These are phyloP conservation scores for Rhynchomys soricoides DNA, from an alignment of 2,113 vertebrate genomes.

Conservation along the genomic window DNA sequence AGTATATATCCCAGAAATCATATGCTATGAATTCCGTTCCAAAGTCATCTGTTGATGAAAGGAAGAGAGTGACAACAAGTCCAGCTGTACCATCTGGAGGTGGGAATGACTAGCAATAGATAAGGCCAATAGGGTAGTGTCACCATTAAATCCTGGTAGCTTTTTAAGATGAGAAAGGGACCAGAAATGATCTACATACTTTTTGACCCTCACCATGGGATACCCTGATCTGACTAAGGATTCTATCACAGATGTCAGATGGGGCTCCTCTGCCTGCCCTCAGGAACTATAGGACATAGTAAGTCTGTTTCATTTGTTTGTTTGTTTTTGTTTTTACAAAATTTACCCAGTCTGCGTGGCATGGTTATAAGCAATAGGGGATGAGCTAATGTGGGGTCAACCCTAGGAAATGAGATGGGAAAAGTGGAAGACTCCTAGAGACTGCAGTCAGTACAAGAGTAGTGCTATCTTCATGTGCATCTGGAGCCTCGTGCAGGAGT, in stretches of 20 bases:
- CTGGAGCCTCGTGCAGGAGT: background rate
- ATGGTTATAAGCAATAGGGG: background rate
- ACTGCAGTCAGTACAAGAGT: background rate
- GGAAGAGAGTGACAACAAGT: background rate
- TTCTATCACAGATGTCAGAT: background rate
- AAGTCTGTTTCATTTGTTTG: background rate
- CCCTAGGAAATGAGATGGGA: background rate
- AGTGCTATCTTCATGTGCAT: background rate
- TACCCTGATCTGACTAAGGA: background rate
- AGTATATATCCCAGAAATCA: no score
- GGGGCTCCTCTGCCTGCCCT: background rate
- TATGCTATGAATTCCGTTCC: background rate
- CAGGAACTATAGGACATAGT: background rate
- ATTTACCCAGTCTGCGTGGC: background rate
- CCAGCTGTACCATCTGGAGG: rapidly evolving
- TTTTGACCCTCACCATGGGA: background rate
- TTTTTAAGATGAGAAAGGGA: background rate
- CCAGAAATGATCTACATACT: background rate
- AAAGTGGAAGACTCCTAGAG: no score
- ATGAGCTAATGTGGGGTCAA: background rate
- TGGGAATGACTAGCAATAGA: background rate
- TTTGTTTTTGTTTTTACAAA: background rate
- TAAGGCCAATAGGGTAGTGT: background rate
- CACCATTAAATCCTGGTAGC: background rate
- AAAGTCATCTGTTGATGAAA: background rate